A percentile compares a stretch with the other conserved stretches of the same genome.
Conservation (phyloP, 37 sponge, comb jelly and placozoan genomes). For the Beroe forskalii region DNA sequence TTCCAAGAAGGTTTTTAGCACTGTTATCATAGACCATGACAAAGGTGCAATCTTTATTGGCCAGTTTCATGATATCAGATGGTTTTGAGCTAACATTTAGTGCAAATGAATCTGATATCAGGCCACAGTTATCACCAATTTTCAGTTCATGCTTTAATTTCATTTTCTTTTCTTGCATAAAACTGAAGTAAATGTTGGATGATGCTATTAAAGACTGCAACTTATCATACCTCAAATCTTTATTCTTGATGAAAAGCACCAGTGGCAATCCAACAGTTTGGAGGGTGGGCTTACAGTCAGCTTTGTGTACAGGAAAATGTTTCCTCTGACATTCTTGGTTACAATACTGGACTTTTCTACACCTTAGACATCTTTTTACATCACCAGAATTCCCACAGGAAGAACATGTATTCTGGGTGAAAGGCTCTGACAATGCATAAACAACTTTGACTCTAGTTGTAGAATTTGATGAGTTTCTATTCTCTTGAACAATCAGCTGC, state of each 20-base stretch:
- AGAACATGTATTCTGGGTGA: constrained; percentile 7
- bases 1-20: background rate
- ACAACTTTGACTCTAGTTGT: background rate
- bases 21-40: constrained; percentile 39
- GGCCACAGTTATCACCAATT: background rate
- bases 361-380: constrained; percentile 36
- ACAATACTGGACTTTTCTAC: constrained; percentile 48
- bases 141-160: background rate
- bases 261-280: constrained; percentile 28
- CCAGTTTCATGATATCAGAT: background rate
- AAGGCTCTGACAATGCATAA: constrained; percentile 5
- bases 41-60: background rate
- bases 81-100: background rate
- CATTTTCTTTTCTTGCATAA: background rate
- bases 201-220: background rate
- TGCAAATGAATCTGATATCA: background rate
- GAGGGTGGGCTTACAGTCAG: constrained; percentile 17
- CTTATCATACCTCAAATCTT: constrained; percentile 34
- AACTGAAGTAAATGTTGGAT: constrained; percentile 15
- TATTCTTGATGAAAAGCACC: constrained; percentile 20
- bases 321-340: constrained; percentile 57
- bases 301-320: constrained; percentile 14
- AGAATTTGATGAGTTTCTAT: background rate
- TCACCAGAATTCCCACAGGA: constrained; percentile 14
- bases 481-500: constrained; percentile 31